Evolutionary conservation across 2,797 vertebrate genomes (phyloP), one percentile per base, ranked within the genome.

Genomic region (Sebastes itinus): DNA sequence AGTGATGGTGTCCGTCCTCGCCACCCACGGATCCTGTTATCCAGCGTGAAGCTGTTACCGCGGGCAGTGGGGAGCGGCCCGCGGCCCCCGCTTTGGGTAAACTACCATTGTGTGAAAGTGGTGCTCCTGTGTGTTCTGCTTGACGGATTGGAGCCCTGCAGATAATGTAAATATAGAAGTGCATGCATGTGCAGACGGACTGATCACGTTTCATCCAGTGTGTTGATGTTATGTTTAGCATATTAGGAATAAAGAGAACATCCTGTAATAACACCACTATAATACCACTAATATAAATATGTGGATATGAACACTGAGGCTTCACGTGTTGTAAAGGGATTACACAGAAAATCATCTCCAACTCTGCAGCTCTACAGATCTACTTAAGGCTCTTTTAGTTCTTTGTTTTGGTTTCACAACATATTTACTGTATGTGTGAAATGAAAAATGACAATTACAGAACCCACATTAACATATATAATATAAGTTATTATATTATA

Each of bases 71-170:
- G 28, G 28, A 28, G 28, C 28, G 27, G 28, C 52, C 42, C 52
- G 11, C 52, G 7, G 55, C 60, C 60, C 10, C 20, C 0, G 79
- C 59, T 59, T 20, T 70, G 35, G 60, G 72, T 72, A 78, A 83
- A 81, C 77, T 13, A 2, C 1, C 66, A 68, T 56, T 81, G 49
- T 68, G 77, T 86, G 89, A 87, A 87, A 87, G 65, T 70, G 28
- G 66, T 63, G 63, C 23, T 66, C 20, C 58, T 61, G 59, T 66
- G 71, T 73, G 62, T 61, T 79, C 66, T 58, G 72, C 2, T 23
- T 73, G 82, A 73, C 28, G 49, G 54, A 75, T 58, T 10, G 33
- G 55, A 81, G 46, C 11, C 75, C 52, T 28, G 76, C 46, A 49
- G 85, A 58, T 70, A 60, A 68, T 30, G 77, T 74, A 80, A 86